Percentiles rank a stretch among this genome's conserved stretches.
These are phyloP conservation scores for Dendropsophus ebraccatus DNA, from an alignment of 2,113 vertebrate genomes.

Conservation along the genomic window DNA sequence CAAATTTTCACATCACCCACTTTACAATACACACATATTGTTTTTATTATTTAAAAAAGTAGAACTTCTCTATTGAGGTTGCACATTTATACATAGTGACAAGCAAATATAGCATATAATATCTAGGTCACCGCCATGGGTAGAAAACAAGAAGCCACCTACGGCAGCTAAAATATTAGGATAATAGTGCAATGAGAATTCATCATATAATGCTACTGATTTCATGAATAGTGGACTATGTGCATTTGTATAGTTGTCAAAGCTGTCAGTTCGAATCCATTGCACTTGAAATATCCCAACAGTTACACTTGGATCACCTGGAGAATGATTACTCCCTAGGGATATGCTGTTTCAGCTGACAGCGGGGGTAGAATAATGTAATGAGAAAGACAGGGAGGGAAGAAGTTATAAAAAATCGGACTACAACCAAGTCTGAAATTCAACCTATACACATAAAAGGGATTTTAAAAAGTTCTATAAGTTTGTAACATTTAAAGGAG, in stretches of 20 bases:
- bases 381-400: not conserved
- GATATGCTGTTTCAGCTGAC: conserved; percentile 11
- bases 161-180: not conserved
- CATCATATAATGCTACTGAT: not conserved
- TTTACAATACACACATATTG: not conserved
- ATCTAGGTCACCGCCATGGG: conserved; percentile 11
- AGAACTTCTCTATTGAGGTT: not conserved
- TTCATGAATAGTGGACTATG: not conserved
- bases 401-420: no score
- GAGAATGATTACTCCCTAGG: conserved; percentile 24
- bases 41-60: not conserved
- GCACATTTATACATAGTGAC: conserved; percentile 1
- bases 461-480: no score
- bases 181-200: not conserved
- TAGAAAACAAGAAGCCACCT: conserved; percentile 22
- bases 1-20: not conserved
- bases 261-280: conserved; percentile 21
- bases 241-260: conserved; percentile 1
- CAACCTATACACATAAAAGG: not conserved
- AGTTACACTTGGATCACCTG: not conserved
- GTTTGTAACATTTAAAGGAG: no score
- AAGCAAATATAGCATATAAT: not conserved
- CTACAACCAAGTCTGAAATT: not conserved
- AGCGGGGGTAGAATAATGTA: not conserved
- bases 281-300: not conserved